Base-by-base conservation (phyloP, 1,140 invertebrate genomes). In the Drosophila triauraria region DNA sequence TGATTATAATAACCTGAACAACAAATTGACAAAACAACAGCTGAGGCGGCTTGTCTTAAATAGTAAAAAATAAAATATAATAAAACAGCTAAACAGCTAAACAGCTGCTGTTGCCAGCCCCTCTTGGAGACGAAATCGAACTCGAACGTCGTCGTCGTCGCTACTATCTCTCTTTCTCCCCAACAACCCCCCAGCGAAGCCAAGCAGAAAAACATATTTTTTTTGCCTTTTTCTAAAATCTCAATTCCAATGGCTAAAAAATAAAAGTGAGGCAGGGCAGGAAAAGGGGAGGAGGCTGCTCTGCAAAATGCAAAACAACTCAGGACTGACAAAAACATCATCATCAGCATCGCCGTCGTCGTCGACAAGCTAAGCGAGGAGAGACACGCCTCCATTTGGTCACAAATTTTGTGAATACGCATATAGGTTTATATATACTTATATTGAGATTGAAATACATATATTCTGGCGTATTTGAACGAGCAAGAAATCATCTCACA, bases 381-480 rank as follows among this genome's bases (percentile, higher is more conserved):
- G 32, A 30, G 67, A 70, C 67, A 70, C 48, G 67, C 67, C 67
- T 70, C 67, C 67, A 30, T 70, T 70, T 70, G 67, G 67, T 54
- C 67, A 60, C 53, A 71, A 40, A 71, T 48, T 68, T 54, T 42
- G 25, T 59, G n/a, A 69, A 47, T 30, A 57, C 54, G n/a, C 42
- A 58, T 30, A 58, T 42, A 38, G 30, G 12, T 27, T 25, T 50
- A 50, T 30, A 59, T 50, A 23, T 63, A 20, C 4, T 4, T 17
- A 30, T 3, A 44, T 20, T 20, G 8, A 57, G 17, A 23, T 30
- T 23, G n/a, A 35, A 43, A 53, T 46, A 35, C 12, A 69, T 17
- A 71, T 38, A 46, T 20, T 20, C 20, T n/a, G 48, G 30, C 20
- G 23, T 40, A 23, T 32, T 32, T 32, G 30, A 60, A 60, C 38